Conservation (phyloP, 1,140 invertebrate genomes). For the Coboldia fuscipes region DNA sequence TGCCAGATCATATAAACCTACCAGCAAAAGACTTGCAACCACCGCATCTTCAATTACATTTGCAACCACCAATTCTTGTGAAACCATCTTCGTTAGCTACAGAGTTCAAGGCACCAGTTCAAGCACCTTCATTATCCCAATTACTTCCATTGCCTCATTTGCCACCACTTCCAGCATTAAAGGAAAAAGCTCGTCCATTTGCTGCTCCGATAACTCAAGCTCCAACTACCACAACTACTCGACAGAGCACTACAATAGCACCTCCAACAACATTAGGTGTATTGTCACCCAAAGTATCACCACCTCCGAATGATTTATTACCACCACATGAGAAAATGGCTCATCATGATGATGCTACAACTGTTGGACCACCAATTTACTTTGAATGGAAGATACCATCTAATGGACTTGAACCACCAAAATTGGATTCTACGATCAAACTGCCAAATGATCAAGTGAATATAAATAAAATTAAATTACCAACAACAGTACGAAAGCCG, state of each 20-base stretch:
- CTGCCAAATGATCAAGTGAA: background rate
- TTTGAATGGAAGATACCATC: constrained; percentile 36
- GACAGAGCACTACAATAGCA: too few species aligned
- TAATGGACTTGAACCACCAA: constrained; percentile 27
- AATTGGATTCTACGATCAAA: background rate
- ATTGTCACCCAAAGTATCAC: background rate
- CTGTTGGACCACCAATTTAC: constrained; percentile 33
- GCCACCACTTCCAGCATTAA: background rate
- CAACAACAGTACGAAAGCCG: constrained; percentile 13
- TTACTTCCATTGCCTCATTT: background rate
- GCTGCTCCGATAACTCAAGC: too few species aligned
- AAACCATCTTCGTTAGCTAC: too few species aligned
- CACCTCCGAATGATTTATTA: constrained; percentile 8
- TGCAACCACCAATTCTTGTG: background rate
- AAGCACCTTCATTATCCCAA: too few species aligned
- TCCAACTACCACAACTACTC: too few species aligned
- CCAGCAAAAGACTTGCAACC: background rate
- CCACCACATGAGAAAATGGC: constrained; percentile 16
- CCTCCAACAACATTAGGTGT: background rate
- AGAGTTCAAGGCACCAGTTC: too few species aligned
- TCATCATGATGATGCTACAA: constrained; percentile 22
- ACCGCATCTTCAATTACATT: background rate
- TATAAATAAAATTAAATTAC: constrained; percentile 11
- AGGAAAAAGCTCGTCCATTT: too few species aligned
- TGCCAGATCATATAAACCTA: background rate